Evolutionary conservation across 2,797 vertebrate species (phyloP).

Genomic region (Streptopelia turtur): DNA sequence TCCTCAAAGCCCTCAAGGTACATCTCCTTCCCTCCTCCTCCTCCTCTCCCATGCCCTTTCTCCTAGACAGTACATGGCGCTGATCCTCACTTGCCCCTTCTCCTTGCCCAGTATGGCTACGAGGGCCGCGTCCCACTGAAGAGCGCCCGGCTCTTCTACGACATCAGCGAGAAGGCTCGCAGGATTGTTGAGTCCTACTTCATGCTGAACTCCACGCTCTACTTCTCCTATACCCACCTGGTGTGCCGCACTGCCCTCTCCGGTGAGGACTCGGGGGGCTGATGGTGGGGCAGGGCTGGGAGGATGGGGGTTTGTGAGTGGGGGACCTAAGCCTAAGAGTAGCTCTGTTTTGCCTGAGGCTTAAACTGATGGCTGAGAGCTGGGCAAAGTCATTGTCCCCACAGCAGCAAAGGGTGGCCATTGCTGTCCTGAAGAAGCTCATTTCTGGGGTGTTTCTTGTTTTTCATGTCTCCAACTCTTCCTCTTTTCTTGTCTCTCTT

Average conservation of each 20-base stretch:
- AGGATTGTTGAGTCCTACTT: slow-evolving; percentile 93
- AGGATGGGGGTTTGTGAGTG: accelerated
- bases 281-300: accelerated
- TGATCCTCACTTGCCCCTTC: background rate
- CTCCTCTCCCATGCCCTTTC: background rate
- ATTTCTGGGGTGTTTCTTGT: background rate
- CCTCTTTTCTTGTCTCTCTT: background rate
- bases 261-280: slow-evolving; percentile 71
- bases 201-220: slow-evolving; percentile 91
- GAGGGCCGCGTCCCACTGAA: slow-evolving; percentile 91
- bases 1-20: slow-evolving; percentile 94
- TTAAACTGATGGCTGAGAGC: background rate
- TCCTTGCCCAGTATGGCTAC: slow-evolving; percentile 84
- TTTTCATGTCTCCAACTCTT: background rate
- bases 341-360: background rate
- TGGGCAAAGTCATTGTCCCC: background rate
- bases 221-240: slow-evolving; percentile 98
- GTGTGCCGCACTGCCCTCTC: slow-evolving; percentile 95
- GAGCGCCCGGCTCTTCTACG: slow-evolving; percentile 93
- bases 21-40: background rate
- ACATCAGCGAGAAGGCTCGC: slow-evolving; percentile 92
- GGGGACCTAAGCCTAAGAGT: background rate
- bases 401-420: background rate
- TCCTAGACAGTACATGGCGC: accelerated
- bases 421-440: background rate